phyloP scores from a whole-genome alignment of 2,797 vertebrate species.

The Ptychadena robeensis region DNA sequence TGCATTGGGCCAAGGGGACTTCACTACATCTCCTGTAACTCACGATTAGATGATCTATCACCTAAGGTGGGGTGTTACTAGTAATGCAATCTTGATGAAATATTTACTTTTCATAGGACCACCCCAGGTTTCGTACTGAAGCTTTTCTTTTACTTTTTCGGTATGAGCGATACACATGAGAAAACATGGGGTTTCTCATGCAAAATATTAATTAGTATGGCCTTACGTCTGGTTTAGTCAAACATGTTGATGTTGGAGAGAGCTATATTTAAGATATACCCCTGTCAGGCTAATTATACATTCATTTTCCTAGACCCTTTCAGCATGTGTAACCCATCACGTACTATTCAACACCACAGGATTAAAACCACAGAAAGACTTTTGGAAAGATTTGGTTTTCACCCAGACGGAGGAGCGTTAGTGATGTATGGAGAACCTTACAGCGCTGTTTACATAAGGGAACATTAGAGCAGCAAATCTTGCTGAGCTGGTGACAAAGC shows the following conservation, averaged over 20 bases:
- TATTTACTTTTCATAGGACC: slow-evolving; percentile 16
- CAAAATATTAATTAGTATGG: slow-evolving; percentile 20
- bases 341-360: slow-evolving; percentile 36
- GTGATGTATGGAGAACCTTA: slow-evolving; percentile 44
- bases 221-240: slow-evolving; percentile 51
- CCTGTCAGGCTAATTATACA: slow-evolving; percentile 37
- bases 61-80: too few species aligned
- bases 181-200: slow-evolving; percentile 32
- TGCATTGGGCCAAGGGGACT: too few species aligned
- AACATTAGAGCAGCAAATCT: slow-evolving; percentile 53
- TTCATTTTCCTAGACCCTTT: slow-evolving; percentile 49
- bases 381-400: slow-evolving; percentile 48
- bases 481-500: slow-evolving; percentile 51
- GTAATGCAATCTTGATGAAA: not conserved
- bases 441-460: slow-evolving; percentile 38
- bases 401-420: slow-evolving; percentile 29
- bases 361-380: slow-evolving; percentile 33
- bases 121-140: slow-evolving; percentile 20
- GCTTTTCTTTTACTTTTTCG: slow-evolving; percentile 9
- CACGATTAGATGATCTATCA: too few species aligned
- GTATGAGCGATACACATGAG: slow-evolving; percentile 33
- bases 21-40: too few species aligned
- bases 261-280: slow-evolving; percentile 54
- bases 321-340: slow-evolving; percentile 40
- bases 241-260: slow-evolving; percentile 57